Base-by-base conservation (phyloP, 2,888 invertebrate species). In the Lissonota sp. region DNA sequence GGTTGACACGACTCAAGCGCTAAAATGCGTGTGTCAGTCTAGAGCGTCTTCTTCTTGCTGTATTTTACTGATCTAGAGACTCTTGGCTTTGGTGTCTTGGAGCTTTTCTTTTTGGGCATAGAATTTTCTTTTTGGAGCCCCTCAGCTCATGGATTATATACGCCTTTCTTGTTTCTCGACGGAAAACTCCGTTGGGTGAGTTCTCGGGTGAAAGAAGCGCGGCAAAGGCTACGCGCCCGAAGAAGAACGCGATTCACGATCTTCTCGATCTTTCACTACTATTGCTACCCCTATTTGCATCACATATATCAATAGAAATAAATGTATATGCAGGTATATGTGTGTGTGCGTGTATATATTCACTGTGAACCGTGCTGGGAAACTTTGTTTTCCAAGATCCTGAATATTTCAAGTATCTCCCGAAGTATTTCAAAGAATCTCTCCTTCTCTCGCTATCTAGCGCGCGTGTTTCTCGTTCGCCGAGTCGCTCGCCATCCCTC, bases 341-440 rank as follows among this genome's bases (percentile, higher is more conserved):
- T 26, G 3, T 1, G 26, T 26, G 26, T 26, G 26, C 3, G 26
- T 26, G 26, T 39, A 12, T 58, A 39, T 60, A 67, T 58, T 42
- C 55, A 58, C 64, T 40, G 58, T 40, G 64, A 64, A 51, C 64
- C 58, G n/a, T 42, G 70, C 73, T 66, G 37, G 26, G 37, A 75
- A 82, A 82, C 81, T 82, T 82, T 82, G 78, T 79, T 82, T 79
- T 82, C 78, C 81, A 79, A 79, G 74, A 82, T 82, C 78, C 58
- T 79, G 81, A 79, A 82, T 82, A 82, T 82, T 82, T 82, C 81
- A 82, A 82, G 78, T 82, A 82, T 82, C 81, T 79, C 66, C 57
- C 78, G 66, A 82, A 82, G 81, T 75, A 82, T 82, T 75, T 57
- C 74, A 67, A 82, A 82, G 81, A 82, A 82, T 82, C 81, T 82